phyloP scores from a whole-genome alignment of 2,888 invertebrate species.

The Calameuta filiformis region DNA sequence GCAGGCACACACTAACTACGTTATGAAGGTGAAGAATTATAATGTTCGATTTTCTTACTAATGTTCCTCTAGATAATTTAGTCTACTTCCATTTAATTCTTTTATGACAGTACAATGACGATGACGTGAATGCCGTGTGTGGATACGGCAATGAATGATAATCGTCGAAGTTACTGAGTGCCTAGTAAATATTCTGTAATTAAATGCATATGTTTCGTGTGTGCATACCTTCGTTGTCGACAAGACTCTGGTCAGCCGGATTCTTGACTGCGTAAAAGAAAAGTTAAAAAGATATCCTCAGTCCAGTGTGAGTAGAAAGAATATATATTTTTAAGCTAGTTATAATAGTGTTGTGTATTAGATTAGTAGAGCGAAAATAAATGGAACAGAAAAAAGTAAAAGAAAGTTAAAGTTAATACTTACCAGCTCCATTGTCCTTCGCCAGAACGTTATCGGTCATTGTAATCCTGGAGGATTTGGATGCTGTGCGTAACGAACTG shows the following conservation, averaged over 20 bases:
- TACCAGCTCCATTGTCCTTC: slow-evolving; percentile 79
- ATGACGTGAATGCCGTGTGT: neutral
- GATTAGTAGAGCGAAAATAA: neutral
- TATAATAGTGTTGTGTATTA: neutral
- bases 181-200: neutral
- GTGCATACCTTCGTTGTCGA: slow-evolving; percentile 72
- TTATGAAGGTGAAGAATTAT: neutral
- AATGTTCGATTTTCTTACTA: neutral
- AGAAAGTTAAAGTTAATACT: slow-evolving; percentile 43
- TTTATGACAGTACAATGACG: neutral
- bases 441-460: slow-evolving; percentile 84
- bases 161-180: neutral
- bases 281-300: slow-evolving; percentile 33
- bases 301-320: slow-evolving; percentile 6
- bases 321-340: neutral
- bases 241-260: slow-evolving; percentile 68
- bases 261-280: slow-evolving; percentile 67
- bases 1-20: slow-evolving; percentile 58
- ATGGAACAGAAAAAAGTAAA: neutral
- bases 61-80: neutral
- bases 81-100: neutral
- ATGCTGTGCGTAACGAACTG: slow-evolving; percentile 94
- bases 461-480: slow-evolving; percentile 90
- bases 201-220: slow-evolving; percentile 10
- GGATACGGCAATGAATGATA: neutral